phyloP scores from a whole-genome alignment of 2,797 vertebrate genomes.

The Sebastes steindachneri region DNA sequence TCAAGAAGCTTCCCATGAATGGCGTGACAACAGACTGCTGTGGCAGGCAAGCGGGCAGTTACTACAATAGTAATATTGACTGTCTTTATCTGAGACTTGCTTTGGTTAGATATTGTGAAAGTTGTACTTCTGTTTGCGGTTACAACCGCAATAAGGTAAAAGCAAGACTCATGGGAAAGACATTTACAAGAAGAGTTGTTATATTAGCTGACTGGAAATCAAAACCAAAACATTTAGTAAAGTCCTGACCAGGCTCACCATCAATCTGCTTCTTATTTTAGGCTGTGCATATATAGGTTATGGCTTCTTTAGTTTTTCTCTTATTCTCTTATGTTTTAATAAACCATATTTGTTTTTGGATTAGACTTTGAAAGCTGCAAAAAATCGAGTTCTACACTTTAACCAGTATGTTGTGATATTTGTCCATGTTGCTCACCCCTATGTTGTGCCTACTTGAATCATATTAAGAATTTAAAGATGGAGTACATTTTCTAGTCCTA shows the following conservation, averaged over 20 bases:
- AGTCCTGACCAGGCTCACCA: too few relatives aligned
- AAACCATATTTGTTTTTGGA: background rate
- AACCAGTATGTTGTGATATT: background rate
- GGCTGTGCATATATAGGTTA: background rate
- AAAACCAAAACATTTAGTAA: background rate
- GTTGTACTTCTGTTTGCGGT: background rate
- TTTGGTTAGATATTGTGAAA: background rate
- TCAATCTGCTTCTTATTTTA: background rate
- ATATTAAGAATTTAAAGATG: background rate
- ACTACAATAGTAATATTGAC: conserved; percentile 12
- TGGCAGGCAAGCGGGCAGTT: conserved; percentile 13
- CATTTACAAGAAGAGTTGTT: background rate
- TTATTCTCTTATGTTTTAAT: background rate
- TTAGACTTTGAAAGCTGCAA: background rate
- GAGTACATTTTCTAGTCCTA: background rate
- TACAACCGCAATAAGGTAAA: background rate
- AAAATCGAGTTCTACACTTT: background rate
- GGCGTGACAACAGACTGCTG: conserved; percentile 38
- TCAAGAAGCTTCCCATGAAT: conserved; percentile 73
- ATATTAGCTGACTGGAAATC: background rate
- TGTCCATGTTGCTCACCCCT: background rate
- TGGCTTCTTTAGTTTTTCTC: background rate
- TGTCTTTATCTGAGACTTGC: background rate
- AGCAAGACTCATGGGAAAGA: background rate
- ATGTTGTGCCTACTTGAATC: background rate